phyloP scores from a whole-genome alignment of 2,113 vertebrate species.

The Cyanoramphus novaezelandiae region DNA sequence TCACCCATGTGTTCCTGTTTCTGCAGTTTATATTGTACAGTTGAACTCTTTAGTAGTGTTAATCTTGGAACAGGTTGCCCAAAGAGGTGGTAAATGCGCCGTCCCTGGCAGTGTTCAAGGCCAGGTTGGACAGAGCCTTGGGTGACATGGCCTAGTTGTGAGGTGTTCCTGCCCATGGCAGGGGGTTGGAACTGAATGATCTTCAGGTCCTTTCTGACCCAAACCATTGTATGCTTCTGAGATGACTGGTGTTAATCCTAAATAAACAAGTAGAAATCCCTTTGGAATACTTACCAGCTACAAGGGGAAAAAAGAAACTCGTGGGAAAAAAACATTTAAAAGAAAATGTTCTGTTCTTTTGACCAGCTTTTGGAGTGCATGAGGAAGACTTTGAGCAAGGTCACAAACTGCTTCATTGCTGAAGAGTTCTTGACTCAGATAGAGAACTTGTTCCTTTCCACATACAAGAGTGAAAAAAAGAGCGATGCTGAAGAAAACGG shows the following conservation, averaged over 20 bases:
- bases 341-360: not conserved
- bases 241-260: not conserved
- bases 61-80: not conserved
- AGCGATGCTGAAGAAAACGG: constrained; percentile 53
- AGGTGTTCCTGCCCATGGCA: not conserved
- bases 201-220: not conserved
- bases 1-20: not conserved
- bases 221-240: not conserved
- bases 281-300: not conserved
- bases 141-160: not conserved
- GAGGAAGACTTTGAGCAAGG: constrained; percentile 84
- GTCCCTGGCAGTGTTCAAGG: not conserved
- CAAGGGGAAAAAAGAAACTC: not conserved
- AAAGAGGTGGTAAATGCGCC: not conserved
- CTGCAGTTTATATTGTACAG: not conserved
- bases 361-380: constrained; percentile 90
- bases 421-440: constrained; percentile 88
- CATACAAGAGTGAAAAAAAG: constrained; percentile 76
- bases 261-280: not conserved
- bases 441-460: constrained; percentile 86
- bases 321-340: not conserved
- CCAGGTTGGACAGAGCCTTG: not conserved
- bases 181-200: not conserved
- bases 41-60: not conserved
- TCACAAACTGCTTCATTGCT: constrained; percentile 82